Percentiles rank a stretch among this genome's conserved stretches.
These are phyloP conservation scores for Tenebrio molitor DNA, from an alignment of 1,140 invertebrate species.

Conservation along the genomic window DNA sequence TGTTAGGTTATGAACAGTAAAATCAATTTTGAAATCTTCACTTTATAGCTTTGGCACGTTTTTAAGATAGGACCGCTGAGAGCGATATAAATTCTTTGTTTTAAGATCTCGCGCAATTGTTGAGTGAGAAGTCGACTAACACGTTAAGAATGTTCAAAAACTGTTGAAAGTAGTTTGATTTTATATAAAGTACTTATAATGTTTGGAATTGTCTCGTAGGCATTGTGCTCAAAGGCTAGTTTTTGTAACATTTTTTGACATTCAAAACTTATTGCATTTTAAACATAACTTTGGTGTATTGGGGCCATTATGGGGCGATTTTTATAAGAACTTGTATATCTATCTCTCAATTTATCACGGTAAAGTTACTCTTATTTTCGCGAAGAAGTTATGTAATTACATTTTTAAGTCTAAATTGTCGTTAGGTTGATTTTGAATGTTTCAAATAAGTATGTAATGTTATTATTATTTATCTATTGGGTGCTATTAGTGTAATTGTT, in stretches of 20 bases:
- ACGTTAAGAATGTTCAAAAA: constrained; percentile 35
- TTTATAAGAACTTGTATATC: constrained; percentile 34
- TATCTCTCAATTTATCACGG: constrained; percentile 27
- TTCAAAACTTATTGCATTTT: constrained; percentile 27
- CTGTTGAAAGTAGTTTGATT: constrained; percentile 17
- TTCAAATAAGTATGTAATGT: constrained; percentile 34
- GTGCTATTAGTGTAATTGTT: constrained; percentile 38
- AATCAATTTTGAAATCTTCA: no score
- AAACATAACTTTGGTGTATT: constrained; percentile 8
- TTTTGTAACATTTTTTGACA: constrained; percentile 40
- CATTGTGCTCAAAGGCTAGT: constrained; percentile 22
- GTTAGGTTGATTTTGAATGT: constrained; percentile 20
- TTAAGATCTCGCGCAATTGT: constrained; percentile 21
- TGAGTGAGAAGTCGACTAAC: constrained; percentile 23
- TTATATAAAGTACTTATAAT: constrained; percentile 16
- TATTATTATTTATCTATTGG: constrained; percentile 39
- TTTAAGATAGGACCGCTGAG: no score
- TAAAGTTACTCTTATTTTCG: constrained; percentile 19
- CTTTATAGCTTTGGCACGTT: no score
- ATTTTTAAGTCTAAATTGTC: constrained; percentile 29
- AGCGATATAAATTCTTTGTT: no score
- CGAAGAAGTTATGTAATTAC: constrained; percentile 10
- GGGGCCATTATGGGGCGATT: constrained; percentile 52
- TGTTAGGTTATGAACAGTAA: no score
- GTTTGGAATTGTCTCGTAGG: neutral